Evolutionary conservation across 2,797 vertebrate genomes (phyloP).

Genomic region (Valencia hispanica): DNA sequence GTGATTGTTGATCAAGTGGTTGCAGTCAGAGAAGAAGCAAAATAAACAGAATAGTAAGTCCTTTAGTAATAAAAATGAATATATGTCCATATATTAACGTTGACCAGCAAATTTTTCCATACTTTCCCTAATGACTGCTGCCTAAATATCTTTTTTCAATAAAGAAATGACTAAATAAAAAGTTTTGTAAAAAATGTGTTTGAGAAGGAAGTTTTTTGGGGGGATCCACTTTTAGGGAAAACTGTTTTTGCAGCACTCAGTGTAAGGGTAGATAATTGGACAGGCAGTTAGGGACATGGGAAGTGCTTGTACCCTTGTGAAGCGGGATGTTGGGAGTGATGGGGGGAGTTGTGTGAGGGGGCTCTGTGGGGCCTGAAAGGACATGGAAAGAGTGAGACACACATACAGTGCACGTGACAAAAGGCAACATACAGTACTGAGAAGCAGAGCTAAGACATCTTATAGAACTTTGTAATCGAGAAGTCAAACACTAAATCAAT

Average conservation of each 20-base stretch:
- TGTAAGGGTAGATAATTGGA: not conserved
- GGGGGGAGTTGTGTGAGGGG: constrained; percentile 84
- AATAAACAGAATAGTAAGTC: not conserved
- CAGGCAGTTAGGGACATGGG: constrained; percentile 41
- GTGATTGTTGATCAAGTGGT: not conserved
- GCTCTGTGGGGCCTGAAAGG: constrained; percentile 85
- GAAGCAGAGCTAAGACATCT: constrained; percentile 21
- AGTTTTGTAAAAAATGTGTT: not conserved
- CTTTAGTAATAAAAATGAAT: not conserved
- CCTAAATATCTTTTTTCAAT: not conserved
- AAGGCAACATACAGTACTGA: constrained; percentile 8
- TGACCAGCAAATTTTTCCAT: not conserved
- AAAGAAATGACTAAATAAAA: not conserved
- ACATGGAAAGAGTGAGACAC: constrained; percentile 79
- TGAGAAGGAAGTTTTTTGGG: too few species aligned
- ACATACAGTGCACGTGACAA: constrained; percentile 29
- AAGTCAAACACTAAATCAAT: not conserved
- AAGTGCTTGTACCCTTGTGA: constrained; percentile 87
- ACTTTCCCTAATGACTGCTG: not conserved
- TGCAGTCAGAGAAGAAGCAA: not conserved
- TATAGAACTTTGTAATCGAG: not conserved
- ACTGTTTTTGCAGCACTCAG: constrained; percentile 31
- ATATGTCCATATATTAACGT: not conserved
- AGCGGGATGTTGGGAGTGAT: constrained; percentile 80
- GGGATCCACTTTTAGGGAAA: not conserved